phyloP scores from a whole-genome alignment of 2,113 vertebrate species.

The Sarotherodon lohbergeri region DNA sequence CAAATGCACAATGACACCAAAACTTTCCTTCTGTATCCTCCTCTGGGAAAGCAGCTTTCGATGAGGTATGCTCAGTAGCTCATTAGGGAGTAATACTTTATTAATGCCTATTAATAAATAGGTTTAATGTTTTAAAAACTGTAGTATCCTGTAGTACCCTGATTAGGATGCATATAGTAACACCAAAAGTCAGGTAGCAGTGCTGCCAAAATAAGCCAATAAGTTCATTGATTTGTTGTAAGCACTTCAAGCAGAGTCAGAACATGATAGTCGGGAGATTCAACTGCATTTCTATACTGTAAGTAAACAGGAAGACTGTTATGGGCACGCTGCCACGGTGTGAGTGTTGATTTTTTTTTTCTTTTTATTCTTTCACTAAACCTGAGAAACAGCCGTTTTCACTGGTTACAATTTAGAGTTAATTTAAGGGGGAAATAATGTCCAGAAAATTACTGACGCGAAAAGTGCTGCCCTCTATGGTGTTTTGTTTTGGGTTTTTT shows the following conservation, averaged over 20 bases:
- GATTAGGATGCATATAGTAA: background rate
- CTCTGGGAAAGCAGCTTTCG: background rate
- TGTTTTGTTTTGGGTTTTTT: background rate
- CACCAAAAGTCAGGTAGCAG: background rate
- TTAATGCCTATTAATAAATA: background rate
- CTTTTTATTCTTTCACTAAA: background rate
- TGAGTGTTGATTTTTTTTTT: background rate
- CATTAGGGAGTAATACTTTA: background rate
- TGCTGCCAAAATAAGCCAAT: slow-evolving; percentile 29
- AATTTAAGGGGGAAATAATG: background rate
- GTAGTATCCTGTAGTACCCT: background rate
- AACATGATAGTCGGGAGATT: background rate
- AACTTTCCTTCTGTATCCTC: fast-evolving
- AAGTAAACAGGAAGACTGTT: background rate
- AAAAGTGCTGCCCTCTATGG: background rate
- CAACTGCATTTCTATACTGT: background rate
- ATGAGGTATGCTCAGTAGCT: background rate
- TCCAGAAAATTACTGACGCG: background rate
- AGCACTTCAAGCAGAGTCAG: slow-evolving; percentile 8
- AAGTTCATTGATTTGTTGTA: slow-evolving; percentile 13
- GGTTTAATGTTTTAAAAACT: background rate
- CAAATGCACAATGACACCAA: background rate
- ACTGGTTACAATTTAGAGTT: background rate
- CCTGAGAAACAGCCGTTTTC: background rate
- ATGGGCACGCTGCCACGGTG: background rate